Base-by-base conservation (phyloP, 2,113 vertebrate genomes). In the Psophia crepitans region DNA sequence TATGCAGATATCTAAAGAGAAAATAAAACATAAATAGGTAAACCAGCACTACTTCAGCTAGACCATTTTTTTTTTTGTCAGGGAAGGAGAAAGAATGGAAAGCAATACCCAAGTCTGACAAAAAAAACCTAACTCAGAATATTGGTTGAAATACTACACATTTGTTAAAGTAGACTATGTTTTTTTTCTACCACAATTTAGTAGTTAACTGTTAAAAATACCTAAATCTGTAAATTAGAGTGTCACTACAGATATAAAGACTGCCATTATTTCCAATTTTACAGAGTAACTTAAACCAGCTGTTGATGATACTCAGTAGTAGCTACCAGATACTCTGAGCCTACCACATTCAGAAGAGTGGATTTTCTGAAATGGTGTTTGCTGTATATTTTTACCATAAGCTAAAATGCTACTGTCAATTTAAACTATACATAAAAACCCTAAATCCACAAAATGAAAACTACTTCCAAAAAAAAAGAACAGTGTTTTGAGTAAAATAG, bases 1-100 rank as follows among this genome's bases (percentile, higher is more conserved):
- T 99, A 94, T 99, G 99, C 91, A 99, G 97, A 84, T 99, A 99
- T 14, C 99, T 99, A 96, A 41, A 91, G 90, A 51, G 2, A 26
- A 96, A 87, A 86, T 33, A 7, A n/a, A 87, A 89, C 74, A 37
- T 19, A 83, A 74, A 63, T 43, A 37, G 4, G 53, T 24, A 74
- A 16, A 70, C 3, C 5, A 49, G 33, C 28, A 35, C 30, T 39
- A 70, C 26, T 63, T 89, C 28, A 58, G 51, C 9, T 60, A 78
- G 17, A 56, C 12, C 53, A 12, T 14, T 71, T 35, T 39, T 44
- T 18, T 48, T 64, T 41, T 43, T 27, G 43, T 54, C 37, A 66
- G 9, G 9, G n/a, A 91, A 75, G 27, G 7, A 61, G 30, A 85
- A 75, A 48, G 17, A 91, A 71, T 22, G 11, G 30, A 88, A 88